Base-by-base conservation (phyloP, 2,113 vertebrate genomes). In the Austrofundulus limnaeus region DNA sequence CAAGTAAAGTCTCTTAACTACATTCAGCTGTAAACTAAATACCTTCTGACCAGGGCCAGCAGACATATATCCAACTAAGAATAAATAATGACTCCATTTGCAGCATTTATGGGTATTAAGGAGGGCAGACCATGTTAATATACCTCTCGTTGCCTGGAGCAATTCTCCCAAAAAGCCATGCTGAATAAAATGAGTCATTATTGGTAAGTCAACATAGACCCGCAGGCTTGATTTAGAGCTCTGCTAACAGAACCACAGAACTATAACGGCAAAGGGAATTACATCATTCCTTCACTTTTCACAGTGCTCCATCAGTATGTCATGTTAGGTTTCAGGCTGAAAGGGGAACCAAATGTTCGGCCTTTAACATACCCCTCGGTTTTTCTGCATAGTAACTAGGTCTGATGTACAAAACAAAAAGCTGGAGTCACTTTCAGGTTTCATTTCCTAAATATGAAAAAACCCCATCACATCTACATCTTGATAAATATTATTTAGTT, bases 121-220 rank as follows among this genome's bases (percentile, higher is more conserved):
- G 49, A 20, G 38, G 16, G 34, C 45, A 24, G 48, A 49, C 52
- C 61, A 37, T 53, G 34, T 55, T 43, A 70, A 72, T 77, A 69
- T 63, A 73, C 57, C 42, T 39, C 66, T 68, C 62, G 57, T 46
- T 65, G 70, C 80, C 77, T 61, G 58, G 51, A 80, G 81, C 68
- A 23, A 28, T 70, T 80, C 62, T 61, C 80, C 60, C 66, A 38
- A 80, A 66, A 79, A 77, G 74, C 74, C 64, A 66, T 8, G 19
- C 65, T 52, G 68, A 77, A 75, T 66, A 72, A 61, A 82, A 80
- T 48, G 75, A 66, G 63, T 78, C 61, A 77, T 85, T 85, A 87
- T 53, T 66, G 77, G 68, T 71, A 60, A 73, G 76, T 69, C 75
- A 68, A 64, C 71, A 61, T 49, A 81, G 16, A 49, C 72, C 71